phyloP scores from a whole-genome alignment of 2,888 invertebrate genomes.

The Dexiosoma caninum region DNA sequence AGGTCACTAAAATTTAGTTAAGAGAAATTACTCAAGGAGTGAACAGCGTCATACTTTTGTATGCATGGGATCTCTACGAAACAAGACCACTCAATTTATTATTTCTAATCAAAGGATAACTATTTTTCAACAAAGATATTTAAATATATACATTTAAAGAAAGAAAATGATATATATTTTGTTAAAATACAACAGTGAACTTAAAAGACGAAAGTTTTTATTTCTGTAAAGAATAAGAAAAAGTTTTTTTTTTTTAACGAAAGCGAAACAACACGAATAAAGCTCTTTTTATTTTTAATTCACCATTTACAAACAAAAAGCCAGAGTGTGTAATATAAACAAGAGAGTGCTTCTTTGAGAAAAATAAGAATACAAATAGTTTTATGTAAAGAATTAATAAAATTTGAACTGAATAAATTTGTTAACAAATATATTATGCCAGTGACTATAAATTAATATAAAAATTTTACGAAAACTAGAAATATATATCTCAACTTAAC shows the following conservation, averaged over 20 bases:
- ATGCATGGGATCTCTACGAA: background rate
- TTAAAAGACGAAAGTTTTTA: background rate
- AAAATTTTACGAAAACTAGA: background rate
- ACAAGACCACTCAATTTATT: slow-evolving; percentile 8
- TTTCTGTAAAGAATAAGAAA: background rate
- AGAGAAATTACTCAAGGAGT: slow-evolving; percentile 55
- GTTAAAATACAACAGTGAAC: background rate
- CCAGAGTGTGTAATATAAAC: slow-evolving; percentile 34
- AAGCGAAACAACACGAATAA: slow-evolving; percentile 5
- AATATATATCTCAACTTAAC: slow-evolving; percentile 26
- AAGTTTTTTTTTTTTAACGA: background rate
- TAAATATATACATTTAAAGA: too few relatives aligned
- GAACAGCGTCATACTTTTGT: slow-evolving; percentile 6
- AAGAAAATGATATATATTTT: too few relatives aligned
- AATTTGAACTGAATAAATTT: background rate
- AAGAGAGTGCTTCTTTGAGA: slow-evolving; percentile 13
- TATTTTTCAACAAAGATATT: too few relatives aligned
- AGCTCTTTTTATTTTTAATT: slow-evolving; percentile 21
- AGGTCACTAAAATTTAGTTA: slow-evolving; percentile 49
- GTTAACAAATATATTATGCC: background rate
- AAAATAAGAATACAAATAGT: background rate
- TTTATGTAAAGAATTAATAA: background rate
- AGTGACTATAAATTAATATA: background rate
- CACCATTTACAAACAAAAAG: slow-evolving; percentile 30
- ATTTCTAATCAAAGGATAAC: background rate